Conservation (phyloP, 1,140 invertebrate species). For the Agraylea sexmaculata region DNA sequence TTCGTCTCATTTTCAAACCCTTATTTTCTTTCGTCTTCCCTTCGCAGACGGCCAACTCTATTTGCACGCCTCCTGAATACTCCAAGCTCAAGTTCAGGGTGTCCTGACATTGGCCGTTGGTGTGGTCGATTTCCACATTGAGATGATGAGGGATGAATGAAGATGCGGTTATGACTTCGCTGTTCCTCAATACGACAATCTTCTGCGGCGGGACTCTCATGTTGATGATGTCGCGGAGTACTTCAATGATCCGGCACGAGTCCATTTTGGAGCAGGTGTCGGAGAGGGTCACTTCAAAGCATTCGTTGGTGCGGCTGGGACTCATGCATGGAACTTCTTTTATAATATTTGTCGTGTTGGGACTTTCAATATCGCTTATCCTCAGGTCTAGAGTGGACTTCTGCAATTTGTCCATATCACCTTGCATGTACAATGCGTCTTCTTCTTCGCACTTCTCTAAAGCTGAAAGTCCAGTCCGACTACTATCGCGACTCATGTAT, state of each 20-base stretch:
- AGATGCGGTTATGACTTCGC: too few species aligned
- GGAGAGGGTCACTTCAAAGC: slow-evolving; percentile 61
- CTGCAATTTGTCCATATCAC: slow-evolving; percentile 34
- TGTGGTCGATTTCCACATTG: too few species aligned
- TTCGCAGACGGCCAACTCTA: slow-evolving; percentile 73
- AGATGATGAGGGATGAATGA: too few species aligned
- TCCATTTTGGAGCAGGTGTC: slow-evolving; percentile 67
- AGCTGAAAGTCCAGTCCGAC: slow-evolving; percentile 21
- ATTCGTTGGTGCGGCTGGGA: slow-evolving; percentile 36
- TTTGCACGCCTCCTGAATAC: slow-evolving; percentile 76
- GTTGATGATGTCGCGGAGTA: slow-evolving; percentile 73
- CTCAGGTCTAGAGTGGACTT: slow-evolving; percentile 36
- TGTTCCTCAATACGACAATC: slow-evolving; percentile 46
- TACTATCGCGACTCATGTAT: slow-evolving; percentile 28
- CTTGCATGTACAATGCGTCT: slow-evolving; percentile 23
- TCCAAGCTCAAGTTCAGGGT: slow-evolving; percentile 54
- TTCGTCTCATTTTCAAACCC: slow-evolving; percentile 78
- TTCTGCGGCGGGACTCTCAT: slow-evolving; percentile 62
- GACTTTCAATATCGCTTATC: slow-evolving; percentile 28
- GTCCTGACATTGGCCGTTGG: slow-evolving; percentile 23
- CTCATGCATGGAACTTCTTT: slow-evolving; percentile 30
- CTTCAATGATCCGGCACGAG: slow-evolving; percentile 64
- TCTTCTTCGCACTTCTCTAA: slow-evolving; percentile 33
- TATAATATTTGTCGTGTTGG: slow-evolving; percentile 38
- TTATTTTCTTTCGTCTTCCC: slow-evolving; percentile 63